A percentile compares a stretch with the other conserved stretches of the same genome.
Conservation (phyloP, 2,113 vertebrate species). For the Astatotilapia flaviijosephi region DNA sequence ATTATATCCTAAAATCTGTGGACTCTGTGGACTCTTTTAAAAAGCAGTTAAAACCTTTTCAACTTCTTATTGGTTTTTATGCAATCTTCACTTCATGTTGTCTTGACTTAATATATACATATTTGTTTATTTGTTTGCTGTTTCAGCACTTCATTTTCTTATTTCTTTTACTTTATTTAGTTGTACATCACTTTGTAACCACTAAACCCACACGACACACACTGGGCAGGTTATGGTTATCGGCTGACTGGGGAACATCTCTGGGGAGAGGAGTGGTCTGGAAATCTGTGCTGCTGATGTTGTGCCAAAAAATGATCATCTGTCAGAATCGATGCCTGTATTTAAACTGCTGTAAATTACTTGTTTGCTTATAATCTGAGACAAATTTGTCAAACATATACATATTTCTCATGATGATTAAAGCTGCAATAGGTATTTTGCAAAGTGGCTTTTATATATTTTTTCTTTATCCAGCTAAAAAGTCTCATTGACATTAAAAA, state of each 20-base stretch:
- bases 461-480: neutral
- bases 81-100: neutral
- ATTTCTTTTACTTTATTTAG: neutral
- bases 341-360: neutral
- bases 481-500: neutral
- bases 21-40: neutral
- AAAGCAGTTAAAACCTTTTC: neutral
- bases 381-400: neutral
- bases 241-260: neutral
- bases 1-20: neutral
- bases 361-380: neutral
- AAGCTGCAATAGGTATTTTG: neutral
- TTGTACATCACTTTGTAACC: accelerated
- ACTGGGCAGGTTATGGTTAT: neutral
- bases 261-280: neutral
- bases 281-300: neutral
- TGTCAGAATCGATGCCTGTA: neutral
- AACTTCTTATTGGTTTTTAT: neutral
- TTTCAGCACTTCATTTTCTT: neutral
- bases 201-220: neutral
- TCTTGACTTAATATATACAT: neutral
- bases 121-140: neutral
- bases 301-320: neutral
- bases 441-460: neutral
- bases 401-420: neutral